Evolutionary conservation across 1,140 invertebrate genomes (phyloP).

Genomic region (Helicoverpa armigera): DNA sequence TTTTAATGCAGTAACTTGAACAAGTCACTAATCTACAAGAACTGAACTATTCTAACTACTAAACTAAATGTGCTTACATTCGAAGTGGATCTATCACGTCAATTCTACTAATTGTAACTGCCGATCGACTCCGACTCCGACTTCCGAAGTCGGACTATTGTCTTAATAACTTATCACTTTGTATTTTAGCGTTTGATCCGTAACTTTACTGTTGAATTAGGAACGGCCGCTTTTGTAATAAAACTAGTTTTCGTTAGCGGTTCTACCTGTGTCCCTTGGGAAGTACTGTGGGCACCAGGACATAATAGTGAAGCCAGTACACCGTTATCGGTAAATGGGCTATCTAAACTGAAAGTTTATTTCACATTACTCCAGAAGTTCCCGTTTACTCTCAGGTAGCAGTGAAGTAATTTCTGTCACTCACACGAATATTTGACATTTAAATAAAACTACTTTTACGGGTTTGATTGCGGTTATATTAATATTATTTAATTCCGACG

Average conservation of each 20-base stretch:
- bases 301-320: no score
- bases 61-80: conserved; percentile 31
- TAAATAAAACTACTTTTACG: no score
- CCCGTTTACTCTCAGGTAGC: no score
- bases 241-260: neutral
- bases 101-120: conserved; percentile 33
- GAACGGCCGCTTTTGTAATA: neutral
- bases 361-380: no score
- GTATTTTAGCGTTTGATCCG: neutral
- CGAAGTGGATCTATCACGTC: conserved; percentile 21
- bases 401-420: no score
- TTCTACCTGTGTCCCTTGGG: no score
- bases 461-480: no score
- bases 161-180: conserved; percentile 32
- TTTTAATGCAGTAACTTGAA: conserved; percentile 31
- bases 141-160: conserved; percentile 28
- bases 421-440: no score
- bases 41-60: conserved; percentile 13
- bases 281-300: no score
- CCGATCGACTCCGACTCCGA: conserved; percentile 21
- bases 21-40: conserved; percentile 32
- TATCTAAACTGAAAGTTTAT: no score
- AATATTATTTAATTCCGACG: no score
- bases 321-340: no score
- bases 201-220: neutral